A percentile compares a stretch with the other conserved stretches of the same genome.
These are phyloP conservation scores for Typhlichthys subterraneus DNA, from an alignment of 2,797 vertebrate genomes.

Conservation along the genomic window DNA sequence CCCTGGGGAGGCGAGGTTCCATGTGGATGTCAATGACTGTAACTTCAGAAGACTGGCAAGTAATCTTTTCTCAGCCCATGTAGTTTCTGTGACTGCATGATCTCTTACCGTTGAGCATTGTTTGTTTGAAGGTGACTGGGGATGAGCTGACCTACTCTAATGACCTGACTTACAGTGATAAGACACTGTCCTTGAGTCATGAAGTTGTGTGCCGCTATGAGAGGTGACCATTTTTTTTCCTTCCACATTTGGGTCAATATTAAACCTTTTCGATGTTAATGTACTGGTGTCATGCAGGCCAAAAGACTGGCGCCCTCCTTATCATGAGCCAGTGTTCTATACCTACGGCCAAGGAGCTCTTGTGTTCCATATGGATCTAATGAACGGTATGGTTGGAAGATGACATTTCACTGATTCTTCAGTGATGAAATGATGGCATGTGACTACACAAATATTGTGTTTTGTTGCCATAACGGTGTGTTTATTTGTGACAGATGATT, in stretches of 20 bases:
- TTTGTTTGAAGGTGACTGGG: slow-evolving; percentile 61
- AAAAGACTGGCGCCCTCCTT: slow-evolving; percentile 55
- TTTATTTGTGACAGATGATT: slow-evolving; percentile 64
- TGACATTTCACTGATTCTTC: no score
- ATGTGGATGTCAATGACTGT: slow-evolving; percentile 56
- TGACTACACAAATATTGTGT: no score
- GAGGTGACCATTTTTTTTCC: slow-evolving; percentile 45
- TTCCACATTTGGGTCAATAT: background rate
- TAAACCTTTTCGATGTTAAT: background rate
- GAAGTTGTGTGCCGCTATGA: slow-evolving; percentile 65
- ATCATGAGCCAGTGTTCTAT: slow-evolving; percentile 58
- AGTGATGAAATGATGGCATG: no score
- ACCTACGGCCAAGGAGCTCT: slow-evolving; percentile 57
- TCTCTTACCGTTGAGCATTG: background rate
- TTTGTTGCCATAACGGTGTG: background rate
- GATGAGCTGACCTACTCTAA: slow-evolving; percentile 58
- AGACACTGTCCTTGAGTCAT: slow-evolving; percentile 27
- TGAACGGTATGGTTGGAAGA: slow-evolving; percentile 62
- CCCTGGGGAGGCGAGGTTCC: slow-evolving; percentile 54
- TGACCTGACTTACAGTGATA: slow-evolving; percentile 55
- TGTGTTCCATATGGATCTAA: slow-evolving; percentile 63
- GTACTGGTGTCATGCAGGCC: slow-evolving; percentile 48
- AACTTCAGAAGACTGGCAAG: slow-evolving; percentile 67
- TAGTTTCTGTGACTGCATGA: no score
- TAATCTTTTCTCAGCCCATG: background rate